Conservation (phyloP, 2,888 invertebrate species). For the Plebejus argus region DNA sequence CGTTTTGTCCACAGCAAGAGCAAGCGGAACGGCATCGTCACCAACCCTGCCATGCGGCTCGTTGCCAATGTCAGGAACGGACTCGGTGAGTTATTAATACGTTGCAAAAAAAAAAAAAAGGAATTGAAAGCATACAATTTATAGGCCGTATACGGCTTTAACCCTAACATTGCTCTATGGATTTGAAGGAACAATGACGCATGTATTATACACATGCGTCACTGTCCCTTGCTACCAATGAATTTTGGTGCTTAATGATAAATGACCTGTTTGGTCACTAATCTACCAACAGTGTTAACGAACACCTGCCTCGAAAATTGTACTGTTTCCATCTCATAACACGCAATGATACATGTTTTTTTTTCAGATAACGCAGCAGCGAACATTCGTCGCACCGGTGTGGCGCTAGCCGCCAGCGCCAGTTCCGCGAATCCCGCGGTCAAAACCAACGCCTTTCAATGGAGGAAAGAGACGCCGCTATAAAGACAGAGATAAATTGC, state of each 20-base stretch:
- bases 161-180: no score
- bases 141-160: no score
- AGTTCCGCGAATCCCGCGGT: constrained; percentile 82
- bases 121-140: no score
- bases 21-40: constrained; percentile 92
- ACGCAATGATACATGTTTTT: not conserved
- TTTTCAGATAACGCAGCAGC: constrained; percentile 80
- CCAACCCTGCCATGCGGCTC: constrained; percentile 91
- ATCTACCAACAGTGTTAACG: no score
- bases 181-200: no score
- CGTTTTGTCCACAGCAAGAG: constrained; percentile 77
- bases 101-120: no score
- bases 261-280: no score
- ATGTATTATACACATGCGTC: no score
- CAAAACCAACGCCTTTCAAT: constrained; percentile 89
- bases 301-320: not conserved
- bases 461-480: constrained; percentile 92
- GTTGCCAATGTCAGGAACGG: constrained; percentile 89
- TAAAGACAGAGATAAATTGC: constrained; percentile 45
- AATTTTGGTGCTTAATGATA: no score
- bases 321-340: not conserved
- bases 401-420: constrained; percentile 76
- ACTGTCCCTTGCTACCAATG: no score
- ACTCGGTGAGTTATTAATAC: constrained; percentile 75
- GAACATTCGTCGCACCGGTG: constrained; percentile 81